A percentile compares a stretch with the other conserved stretches of the same genome.
phyloP scores from a whole-genome alignment of 53 echinoderm and acorn worm genomes.

The Crossaster papposus region DNA sequence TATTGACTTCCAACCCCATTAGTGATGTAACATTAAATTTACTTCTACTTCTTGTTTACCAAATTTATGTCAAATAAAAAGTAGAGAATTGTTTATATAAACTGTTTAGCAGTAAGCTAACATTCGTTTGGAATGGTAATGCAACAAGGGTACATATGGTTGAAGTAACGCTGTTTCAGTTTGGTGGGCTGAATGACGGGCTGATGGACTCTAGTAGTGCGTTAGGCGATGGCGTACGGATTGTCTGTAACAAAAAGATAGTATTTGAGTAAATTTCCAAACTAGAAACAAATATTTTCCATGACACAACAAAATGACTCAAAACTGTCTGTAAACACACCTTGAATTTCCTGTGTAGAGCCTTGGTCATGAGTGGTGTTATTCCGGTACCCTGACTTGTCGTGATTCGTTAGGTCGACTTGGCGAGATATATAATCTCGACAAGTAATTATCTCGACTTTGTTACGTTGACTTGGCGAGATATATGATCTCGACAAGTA shows the following conservation, averaged over 20 bases:
- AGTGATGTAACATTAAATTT: too few species aligned
- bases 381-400: conserved; percentile 80
- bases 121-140: too few species aligned
- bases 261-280: not conserved
- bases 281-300: not conserved
- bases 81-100: too few species aligned
- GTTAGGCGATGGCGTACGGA: conserved; percentile 38
- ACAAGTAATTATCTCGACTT: too few species aligned
- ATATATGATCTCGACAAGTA: too few species aligned
- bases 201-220: conserved; percentile 11
- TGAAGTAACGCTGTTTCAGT: not conserved
- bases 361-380: conserved; percentile 92
- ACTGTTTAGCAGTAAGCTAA: too few species aligned
- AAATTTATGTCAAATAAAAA: too few species aligned
- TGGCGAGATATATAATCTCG: too few species aligned
- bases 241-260: conserved; percentile 22
- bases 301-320: not conserved
- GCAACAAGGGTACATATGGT: too few species aligned
- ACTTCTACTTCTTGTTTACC: too few species aligned
- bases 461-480: too few species aligned
- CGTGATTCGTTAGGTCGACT: too few species aligned
- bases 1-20: not conserved
- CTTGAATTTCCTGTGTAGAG: conserved; percentile 85
- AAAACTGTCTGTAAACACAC: conserved; percentile 27
- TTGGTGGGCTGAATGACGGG: conserved; percentile 9